phyloP scores from a whole-genome alignment of 2,113 vertebrate genomes.

The Emydura subglobosa region DNA sequence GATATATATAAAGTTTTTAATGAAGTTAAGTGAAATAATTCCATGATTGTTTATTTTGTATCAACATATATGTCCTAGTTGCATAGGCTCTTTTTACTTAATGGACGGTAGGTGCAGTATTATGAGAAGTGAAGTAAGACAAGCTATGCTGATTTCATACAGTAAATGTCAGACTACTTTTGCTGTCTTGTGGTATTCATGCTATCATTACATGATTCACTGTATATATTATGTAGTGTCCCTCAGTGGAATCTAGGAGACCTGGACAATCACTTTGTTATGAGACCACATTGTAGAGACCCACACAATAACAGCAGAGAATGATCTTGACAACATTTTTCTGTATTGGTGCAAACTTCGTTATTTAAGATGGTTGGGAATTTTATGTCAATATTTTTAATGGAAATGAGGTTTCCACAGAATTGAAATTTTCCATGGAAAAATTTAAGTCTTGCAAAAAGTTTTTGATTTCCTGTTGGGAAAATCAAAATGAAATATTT shows the following conservation, averaged over 20 bases:
- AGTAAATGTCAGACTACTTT: background rate
- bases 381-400: background rate
- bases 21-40: slow-evolving; percentile 18
- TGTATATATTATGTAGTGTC: background rate
- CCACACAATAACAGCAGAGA: background rate
- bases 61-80: background rate
- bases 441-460: background rate
- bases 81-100: background rate
- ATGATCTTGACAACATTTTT: background rate
- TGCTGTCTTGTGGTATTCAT: background rate
- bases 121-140: slow-evolving; percentile 16
- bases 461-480: background rate
- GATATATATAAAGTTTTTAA: background rate
- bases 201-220: slow-evolving; percentile 6
- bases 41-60: slow-evolving; percentile 13
- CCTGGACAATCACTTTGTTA: background rate
- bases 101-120: background rate
- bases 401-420: background rate
- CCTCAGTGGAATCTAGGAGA: background rate
- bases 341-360: background rate
- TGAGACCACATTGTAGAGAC: background rate
- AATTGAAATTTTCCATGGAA: background rate
- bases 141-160: background rate
- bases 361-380: background rate
- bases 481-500: background rate